Conservation (phyloP, 2,113 vertebrate species). For the Hippocampus barbouri region DNA sequence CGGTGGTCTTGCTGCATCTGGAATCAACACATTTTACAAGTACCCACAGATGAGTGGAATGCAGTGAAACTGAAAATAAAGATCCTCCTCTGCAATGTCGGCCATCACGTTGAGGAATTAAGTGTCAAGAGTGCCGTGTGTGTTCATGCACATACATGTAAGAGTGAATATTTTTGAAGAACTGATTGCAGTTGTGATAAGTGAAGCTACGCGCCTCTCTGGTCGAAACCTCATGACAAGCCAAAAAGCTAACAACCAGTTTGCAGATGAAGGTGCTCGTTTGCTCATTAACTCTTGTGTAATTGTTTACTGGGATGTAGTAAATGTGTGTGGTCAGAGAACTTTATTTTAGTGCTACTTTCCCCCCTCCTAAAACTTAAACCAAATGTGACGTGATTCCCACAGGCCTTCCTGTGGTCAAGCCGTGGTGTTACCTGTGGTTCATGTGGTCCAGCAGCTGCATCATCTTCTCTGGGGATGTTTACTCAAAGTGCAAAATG, state of each 20-base stretch:
- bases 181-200: background rate
- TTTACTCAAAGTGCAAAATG: slow-evolving; percentile 31
- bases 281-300: slow-evolving; percentile 28
- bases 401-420: slow-evolving; percentile 34
- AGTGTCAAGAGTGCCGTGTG: background rate
- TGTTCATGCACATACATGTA: slow-evolving; percentile 10
- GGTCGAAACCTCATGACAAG: slow-evolving; percentile 12
- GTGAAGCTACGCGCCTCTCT: slow-evolving; percentile 5
- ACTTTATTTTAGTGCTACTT: slow-evolving; percentile 19
- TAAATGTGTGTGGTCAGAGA: slow-evolving; percentile 28
- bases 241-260: slow-evolving; percentile 4
- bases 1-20: background rate
- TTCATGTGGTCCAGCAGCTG: slow-evolving; percentile 32
- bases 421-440: slow-evolving; percentile 35
- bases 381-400: slow-evolving; percentile 26
- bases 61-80: slow-evolving; percentile 33
- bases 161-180: background rate
- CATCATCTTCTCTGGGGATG: slow-evolving; percentile 21
- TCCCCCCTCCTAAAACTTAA: slow-evolving; percentile 8
- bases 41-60: slow-evolving; percentile 35
- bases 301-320: background rate
- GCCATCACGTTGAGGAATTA: slow-evolving; percentile 19
- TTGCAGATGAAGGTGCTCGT: background rate
- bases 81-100: slow-evolving; percentile 14
- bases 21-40: slow-evolving; percentile 17